Base-by-base conservation (phyloP, 2,113 vertebrate genomes). In the Chlamydotis undulata region DNA sequence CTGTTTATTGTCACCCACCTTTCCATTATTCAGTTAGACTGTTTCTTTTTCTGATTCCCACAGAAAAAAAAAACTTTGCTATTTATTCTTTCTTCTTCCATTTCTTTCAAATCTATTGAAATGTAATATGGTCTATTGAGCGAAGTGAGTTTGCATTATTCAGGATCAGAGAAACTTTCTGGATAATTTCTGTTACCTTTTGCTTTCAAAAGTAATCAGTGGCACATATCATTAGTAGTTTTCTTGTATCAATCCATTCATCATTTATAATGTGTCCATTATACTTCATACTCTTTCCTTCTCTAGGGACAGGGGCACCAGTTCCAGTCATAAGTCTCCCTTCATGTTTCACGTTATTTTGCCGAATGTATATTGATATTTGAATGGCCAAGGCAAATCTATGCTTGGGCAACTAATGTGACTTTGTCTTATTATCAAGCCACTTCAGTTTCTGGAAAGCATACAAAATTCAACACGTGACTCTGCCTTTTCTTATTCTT, bases 191-290 rank as follows among this genome's bases (percentile, higher is more conserved):
- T 79, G n/a, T 83, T 93, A 75, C 57, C 26, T 83, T 50, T 75
- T 95, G 28, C 41, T 93, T 96, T 95, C 79, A 94, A 67, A 96
- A 92, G 39, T 69, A 90, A 61, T 94, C 57, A 85, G 59, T 53
- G 31, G 21, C 63, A 92, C 49, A 39, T 60, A 45, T 14, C 29
- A 73, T 69, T 87, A 89, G 19, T 86, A 86, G 12, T 94, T 92
- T 77, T 92, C 13, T 49, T 80, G 7, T 69, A 55, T 74, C 39
- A 65, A n/a, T 79, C 23, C 47, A 70, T 91, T 96, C 13, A 69
- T 94, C 28, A 52, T 87, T 89, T 60, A 78, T 56, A 87, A 68
- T 41, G 82, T 71, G 24, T 64, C 33, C 59, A 33, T 41, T 90
- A 24, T 29, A 52, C 31, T 84, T 92, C 28, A n/a, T 93, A 94